Evolutionary conservation across 2,113 vertebrate genomes (phyloP).

Genomic region (Corythornis cristatus): DNA sequence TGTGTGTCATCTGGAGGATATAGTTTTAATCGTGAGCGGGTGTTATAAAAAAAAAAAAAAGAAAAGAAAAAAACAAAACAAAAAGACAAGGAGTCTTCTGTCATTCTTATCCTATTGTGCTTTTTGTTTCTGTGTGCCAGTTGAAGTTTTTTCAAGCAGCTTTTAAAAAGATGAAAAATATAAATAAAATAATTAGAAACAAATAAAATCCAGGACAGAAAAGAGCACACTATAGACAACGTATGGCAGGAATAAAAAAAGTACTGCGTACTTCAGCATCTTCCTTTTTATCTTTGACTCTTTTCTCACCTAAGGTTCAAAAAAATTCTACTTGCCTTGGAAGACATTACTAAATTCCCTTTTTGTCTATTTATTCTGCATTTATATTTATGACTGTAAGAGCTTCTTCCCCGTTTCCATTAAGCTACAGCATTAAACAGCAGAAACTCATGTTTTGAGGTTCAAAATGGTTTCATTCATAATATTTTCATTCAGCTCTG

Average conservation of each 20-base stretch:
- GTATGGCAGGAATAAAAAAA: not conserved
- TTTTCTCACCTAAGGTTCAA: not conserved
- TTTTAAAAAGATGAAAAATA: too few species aligned
- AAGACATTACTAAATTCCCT: not conserved
- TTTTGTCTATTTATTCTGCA: not conserved
- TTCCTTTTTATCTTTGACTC: not conserved
- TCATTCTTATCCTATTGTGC: too few species aligned
- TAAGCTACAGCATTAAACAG: not conserved
- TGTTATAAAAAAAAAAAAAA: too few species aligned
- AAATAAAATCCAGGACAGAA: not conserved
- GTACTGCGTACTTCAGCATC: not conserved
- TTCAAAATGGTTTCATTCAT: not conserved
- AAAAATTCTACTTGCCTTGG: not conserved
- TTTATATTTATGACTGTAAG: not conserved
- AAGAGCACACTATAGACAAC: not conserved
- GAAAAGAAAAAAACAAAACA: too few species aligned
- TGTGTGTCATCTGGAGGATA: too few species aligned
- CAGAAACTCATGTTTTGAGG: not conserved
- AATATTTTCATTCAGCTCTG: constrained; percentile 21
- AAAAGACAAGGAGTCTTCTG: too few species aligned
- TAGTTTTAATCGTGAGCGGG: too few species aligned
- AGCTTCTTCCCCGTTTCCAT: not conserved
- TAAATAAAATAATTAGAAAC: too few species aligned
- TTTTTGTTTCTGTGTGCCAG: too few species aligned
- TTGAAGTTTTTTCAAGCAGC: too few species aligned